A percentile compares a stretch with the other conserved stretches of the same genome.
Evolutionary conservation across 2,113 vertebrate genomes (phyloP).

Genomic region (Myodes glareolus): DNA sequence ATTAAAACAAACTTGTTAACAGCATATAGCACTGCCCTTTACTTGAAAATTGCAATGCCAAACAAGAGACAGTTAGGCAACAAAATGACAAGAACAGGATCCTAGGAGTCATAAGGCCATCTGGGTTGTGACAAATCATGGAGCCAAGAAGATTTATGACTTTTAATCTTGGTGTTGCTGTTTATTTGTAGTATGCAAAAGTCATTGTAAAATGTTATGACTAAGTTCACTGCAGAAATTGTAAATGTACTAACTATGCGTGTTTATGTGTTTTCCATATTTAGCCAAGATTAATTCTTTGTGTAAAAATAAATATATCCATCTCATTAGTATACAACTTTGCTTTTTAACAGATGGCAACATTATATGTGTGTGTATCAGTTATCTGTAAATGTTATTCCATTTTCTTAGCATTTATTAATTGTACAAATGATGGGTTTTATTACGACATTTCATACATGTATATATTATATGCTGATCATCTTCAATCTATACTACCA

Average conservation of each 20-base stretch:
- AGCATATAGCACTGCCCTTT: neutral
- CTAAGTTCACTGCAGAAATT: neutral
- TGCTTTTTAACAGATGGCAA: neutral
- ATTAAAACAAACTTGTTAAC: constrained; percentile 15
- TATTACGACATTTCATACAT: neutral
- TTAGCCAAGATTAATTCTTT: neutral
- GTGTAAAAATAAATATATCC: neutral
- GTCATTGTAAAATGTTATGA: constrained; percentile 8
- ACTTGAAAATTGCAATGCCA: neutral
- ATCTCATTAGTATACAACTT: neutral
- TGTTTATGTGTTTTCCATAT: neutral
- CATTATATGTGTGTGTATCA: neutral
- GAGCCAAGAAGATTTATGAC: neutral
- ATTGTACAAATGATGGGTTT: neutral
- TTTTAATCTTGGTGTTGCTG: neutral
- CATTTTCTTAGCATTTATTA: neutral
- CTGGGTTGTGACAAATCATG: neutral
- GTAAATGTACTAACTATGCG: neutral
- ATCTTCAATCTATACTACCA: neutral
- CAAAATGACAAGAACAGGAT: neutral
- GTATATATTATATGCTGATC: neutral
- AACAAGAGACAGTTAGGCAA: neutral
- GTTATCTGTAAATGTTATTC: neutral
- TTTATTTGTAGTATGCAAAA: neutral
- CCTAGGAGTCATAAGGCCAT: neutral